Base-by-base conservation (phyloP, 1,140 invertebrate genomes). In the Berghia stephanieae region DNA sequence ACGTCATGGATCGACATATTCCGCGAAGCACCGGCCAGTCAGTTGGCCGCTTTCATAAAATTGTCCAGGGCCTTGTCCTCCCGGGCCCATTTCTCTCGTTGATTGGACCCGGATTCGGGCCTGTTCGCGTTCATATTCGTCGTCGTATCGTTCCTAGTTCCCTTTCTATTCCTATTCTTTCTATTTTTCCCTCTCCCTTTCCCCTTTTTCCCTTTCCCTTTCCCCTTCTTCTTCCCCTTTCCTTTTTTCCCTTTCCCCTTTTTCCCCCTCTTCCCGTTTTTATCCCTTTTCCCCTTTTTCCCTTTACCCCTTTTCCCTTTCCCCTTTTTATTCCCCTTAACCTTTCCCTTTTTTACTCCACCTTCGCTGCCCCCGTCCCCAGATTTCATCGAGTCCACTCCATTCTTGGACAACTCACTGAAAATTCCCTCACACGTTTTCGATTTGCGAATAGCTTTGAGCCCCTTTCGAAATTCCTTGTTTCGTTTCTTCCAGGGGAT, bases 381-480 rank as follows among this genome's bases (percentile, higher is more conserved):
- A 46, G 43, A n/a, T 57, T 72, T 40, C 2, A 36, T 52, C 52
- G 40, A 40, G 34, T 52, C n/a, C n/a, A n/a, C n/a, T n/a, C 43
- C 70, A 46, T 68, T 63, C 38, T 21, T 36, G 40, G 34, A 68
- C 44, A 78, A 27, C 44, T 78, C 68, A 3, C 40, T 18, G 38
- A 80, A 40, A 10, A 79, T 77, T 1, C 77, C 75, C 52, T 79
- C 63, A 68, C 82, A 83, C 4, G 77, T 75, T 49, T 81, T 70
- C 31, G 43, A 52, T 68, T 83, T 83, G n/a, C 78, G 73, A 66
- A 83, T 82, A 21, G 77, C 75, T 52, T 71, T 71, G 40, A 83
- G 38, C 3, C 79, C 82, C 67, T 75, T 81, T 38, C 80, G 79
- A 77, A 83, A 83, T 6, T 81, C 81, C 40, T 75, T 81, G 68